Conservation (phyloP, 1,140 invertebrate species). For the Trichomalopsis sarcophagae region DNA sequence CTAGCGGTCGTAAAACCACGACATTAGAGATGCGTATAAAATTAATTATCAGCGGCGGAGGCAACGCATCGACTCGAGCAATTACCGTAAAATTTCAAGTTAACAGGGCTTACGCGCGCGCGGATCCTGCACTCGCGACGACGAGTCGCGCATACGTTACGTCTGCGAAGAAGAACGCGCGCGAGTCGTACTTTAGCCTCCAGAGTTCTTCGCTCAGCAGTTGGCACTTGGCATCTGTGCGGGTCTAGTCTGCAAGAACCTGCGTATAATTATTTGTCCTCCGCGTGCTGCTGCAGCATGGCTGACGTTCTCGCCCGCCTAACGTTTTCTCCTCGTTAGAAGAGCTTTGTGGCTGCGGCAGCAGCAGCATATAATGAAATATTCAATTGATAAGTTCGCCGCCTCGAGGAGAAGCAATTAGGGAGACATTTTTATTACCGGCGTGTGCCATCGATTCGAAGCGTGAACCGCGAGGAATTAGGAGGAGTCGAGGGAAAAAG, state of each 20-base stretch:
- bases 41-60: neutral
- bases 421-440: conserved; percentile 8
- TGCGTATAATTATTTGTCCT: conserved; percentile 1
- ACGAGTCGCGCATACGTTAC: neutral
- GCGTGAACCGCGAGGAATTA: neutral
- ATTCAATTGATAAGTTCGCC: neutral
- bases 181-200: neutral
- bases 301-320: neutral
- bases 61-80: neutral
- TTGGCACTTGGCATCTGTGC: neutral
- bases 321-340: neutral
- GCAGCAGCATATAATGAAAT: neutral
- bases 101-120: neutral
- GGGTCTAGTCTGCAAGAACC: neutral
- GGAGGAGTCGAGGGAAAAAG: neutral
- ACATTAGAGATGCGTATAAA: neutral
- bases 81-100: conserved; percentile 1
- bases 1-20: neutral
- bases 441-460: neutral
- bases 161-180: neutral
- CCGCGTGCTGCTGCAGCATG: too few species aligned
- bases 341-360: neutral
- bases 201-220: neutral
- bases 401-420: neutral
- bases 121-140: neutral